Evolutionary conservation across 2,888 invertebrate genomes (phyloP).

Genomic region (Hydrotaea cyrtoneurina): DNA sequence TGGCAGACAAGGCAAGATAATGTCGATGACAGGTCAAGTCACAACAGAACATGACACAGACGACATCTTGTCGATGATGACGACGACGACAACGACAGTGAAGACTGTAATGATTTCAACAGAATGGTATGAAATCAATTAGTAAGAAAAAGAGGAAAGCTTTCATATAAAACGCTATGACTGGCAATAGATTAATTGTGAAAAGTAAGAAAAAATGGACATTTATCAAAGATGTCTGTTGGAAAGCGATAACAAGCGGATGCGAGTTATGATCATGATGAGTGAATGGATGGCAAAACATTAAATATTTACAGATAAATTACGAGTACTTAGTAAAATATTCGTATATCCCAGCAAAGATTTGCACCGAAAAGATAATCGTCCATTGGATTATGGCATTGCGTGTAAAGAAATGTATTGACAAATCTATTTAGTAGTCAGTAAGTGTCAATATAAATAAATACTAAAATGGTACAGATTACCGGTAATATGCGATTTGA

Average conservation of each 20-base stretch:
- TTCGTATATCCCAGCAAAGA: too few relatives aligned
- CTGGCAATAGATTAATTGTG: background rate
- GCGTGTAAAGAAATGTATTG: too few relatives aligned
- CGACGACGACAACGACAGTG: conserved; percentile 17
- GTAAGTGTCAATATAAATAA: too few relatives aligned
- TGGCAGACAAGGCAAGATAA: conserved; percentile 31
- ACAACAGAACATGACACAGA: conserved; percentile 44
- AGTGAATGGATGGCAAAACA: background rate
- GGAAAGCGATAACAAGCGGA: background rate
- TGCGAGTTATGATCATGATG: background rate
- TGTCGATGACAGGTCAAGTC: conserved; percentile 55
- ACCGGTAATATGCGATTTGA: too few relatives aligned
- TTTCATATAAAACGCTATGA: background rate
- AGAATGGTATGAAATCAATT: background rate
- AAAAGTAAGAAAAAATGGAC: background rate
- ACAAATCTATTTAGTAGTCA: too few relatives aligned
- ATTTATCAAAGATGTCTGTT: background rate
- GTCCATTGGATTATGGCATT: too few relatives aligned
- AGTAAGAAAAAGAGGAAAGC: background rate
- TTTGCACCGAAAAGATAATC: background rate
- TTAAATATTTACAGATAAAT: background rate
- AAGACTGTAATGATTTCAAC: background rate
- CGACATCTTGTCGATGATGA: conserved; percentile 21
- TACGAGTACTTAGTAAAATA: too few relatives aligned
- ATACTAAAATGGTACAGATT: too few relatives aligned